Evolutionary conservation across 1,140 invertebrate species (phyloP).

Genomic region (Cotesia typhae): DNA sequence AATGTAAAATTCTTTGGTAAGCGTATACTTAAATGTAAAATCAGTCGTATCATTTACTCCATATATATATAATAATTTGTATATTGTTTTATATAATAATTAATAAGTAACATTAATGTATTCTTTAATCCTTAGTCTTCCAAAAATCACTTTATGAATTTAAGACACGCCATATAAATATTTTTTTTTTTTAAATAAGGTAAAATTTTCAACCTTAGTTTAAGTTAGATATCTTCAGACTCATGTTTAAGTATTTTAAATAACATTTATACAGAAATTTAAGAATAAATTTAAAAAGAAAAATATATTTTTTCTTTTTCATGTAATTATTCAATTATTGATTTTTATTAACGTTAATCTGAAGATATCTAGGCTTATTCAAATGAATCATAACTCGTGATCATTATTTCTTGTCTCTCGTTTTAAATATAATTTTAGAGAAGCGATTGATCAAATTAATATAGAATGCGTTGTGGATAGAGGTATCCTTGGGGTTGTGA

Average conservation of each 20-base stretch:
- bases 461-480: constrained; percentile 51
- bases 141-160: too few species aligned
- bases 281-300: not conserved
- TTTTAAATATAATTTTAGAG: not conserved
- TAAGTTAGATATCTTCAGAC: too few species aligned
- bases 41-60: not conserved
- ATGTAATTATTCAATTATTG: not conserved
- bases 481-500: constrained; percentile 50
- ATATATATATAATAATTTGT: too few species aligned
- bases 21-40: constrained; percentile 1
- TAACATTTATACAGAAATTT: not conserved
- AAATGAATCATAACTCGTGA: not conserved
- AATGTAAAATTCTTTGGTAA: not conserved
- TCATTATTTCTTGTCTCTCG: constrained; percentile 3
- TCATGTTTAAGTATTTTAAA: too few species aligned
- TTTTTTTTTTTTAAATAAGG: too few species aligned
- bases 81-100: too few species aligned
- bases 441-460: constrained; percentile 42
- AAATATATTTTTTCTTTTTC: not conserved
- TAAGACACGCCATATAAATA: too few species aligned
- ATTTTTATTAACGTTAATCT: not conserved
- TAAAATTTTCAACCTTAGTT: too few species aligned
- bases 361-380: constrained; percentile 5
- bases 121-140: too few species aligned
- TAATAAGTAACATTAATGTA: too few species aligned